phyloP scores from a whole-genome alignment of 2,888 invertebrate genomes.

The Callyntrura guangdongensis region DNA sequence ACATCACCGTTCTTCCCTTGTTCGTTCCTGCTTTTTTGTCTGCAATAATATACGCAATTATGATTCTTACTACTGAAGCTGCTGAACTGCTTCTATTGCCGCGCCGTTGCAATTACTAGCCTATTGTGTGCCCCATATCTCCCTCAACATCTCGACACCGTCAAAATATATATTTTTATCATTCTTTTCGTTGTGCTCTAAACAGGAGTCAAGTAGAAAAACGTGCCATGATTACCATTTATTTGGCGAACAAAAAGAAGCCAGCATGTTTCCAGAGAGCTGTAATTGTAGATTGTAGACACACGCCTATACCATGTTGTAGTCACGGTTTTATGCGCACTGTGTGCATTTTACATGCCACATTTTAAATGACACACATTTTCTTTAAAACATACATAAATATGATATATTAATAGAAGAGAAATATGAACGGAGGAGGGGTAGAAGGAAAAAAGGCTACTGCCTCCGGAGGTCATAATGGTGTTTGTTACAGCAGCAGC shows the following conservation, averaged over 20 bases:
- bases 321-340: background rate
- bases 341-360: slow-evolving; percentile 14
- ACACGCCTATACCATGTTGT: slow-evolving; percentile 47
- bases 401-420: background rate
- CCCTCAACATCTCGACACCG: background rate
- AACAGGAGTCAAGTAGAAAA: slow-evolving; percentile 9
- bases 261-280: background rate
- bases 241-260: slow-evolving; percentile 5
- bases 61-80: background rate
- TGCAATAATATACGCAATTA: slow-evolving; percentile 57
- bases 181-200: background rate
- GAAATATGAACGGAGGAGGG: background rate
- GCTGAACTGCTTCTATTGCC: background rate
- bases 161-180: slow-evolving; percentile 5
- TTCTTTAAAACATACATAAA: background rate
- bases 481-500: background rate
- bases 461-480: slow-evolving; percentile 48
- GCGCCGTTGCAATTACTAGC: slow-evolving; percentile 17
- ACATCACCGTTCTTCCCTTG: background rate
- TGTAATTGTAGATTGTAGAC: slow-evolving; percentile 32
- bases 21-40: background rate
- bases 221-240: slow-evolving; percentile 46
- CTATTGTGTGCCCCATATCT: background rate
- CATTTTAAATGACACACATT: slow-evolving; percentile 34
- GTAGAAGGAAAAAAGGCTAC: slow-evolving; percentile 7